Evolutionary conservation across 2,888 invertebrate species (phyloP).

Genomic region (Cordylochernes scorpioides): DNA sequence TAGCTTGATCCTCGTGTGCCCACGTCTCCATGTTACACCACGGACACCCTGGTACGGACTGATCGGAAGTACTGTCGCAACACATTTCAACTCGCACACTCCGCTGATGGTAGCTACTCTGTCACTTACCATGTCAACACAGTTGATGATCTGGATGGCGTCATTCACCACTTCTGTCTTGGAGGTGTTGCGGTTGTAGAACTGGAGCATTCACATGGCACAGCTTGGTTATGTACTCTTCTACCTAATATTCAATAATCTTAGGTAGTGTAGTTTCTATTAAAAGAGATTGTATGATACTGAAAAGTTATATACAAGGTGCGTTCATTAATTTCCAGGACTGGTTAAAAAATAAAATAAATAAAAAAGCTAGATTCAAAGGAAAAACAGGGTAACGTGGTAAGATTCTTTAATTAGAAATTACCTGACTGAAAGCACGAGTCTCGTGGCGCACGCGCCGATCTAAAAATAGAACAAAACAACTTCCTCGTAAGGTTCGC

Average conservation of each 20-base stretch:
- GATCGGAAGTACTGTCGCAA: slow-evolving; percentile 75
- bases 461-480: too few relatives aligned
- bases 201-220: slow-evolving; percentile 25
- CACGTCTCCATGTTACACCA: slow-evolving; percentile 93
- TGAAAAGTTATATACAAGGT: too few relatives aligned
- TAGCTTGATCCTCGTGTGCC: slow-evolving; percentile 58
- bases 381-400: too few relatives aligned
- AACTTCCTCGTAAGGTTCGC: too few relatives aligned
- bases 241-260: neutral
- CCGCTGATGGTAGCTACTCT: neutral
- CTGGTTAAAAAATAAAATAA: neutral
- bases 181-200: slow-evolving; percentile 65
- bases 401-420: too few relatives aligned
- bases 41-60: slow-evolving; percentile 70
- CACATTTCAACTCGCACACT: too few relatives aligned
- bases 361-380: too few relatives aligned
- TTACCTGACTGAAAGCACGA: too few relatives aligned
- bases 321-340: neutral
- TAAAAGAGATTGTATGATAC: too few relatives aligned
- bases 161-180: slow-evolving; percentile 69
- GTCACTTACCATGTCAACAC: slow-evolving; percentile 68
- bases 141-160: slow-evolving; percentile 85
- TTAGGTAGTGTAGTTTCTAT: too few relatives aligned
- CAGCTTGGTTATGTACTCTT: neutral
- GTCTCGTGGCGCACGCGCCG: too few relatives aligned